phyloP scores from a whole-genome alignment of 1,140 invertebrate genomes.

The Trissolcus basalis region DNA sequence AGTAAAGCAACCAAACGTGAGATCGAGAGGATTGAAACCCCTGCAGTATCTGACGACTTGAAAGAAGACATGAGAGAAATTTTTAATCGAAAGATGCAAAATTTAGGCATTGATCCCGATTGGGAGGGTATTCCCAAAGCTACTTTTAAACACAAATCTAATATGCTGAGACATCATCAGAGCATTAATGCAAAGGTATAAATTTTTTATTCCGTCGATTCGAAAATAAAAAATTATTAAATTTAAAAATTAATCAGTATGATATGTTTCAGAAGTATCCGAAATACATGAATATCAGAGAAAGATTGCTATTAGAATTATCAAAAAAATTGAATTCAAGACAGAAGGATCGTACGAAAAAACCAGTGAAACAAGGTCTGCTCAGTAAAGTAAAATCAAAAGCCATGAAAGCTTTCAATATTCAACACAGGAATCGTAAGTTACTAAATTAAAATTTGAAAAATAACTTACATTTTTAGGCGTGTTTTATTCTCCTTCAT shows the following conservation, averaged over 20 bases:
- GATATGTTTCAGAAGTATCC: slow-evolving; percentile 74
- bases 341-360: slow-evolving; percentile 51
- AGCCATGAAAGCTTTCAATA: slow-evolving; percentile 75
- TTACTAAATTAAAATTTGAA: too few species aligned
- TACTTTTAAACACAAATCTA: slow-evolving; percentile 76
- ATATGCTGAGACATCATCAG: slow-evolving; percentile 75
- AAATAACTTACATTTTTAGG: too few species aligned
- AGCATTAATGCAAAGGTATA: slow-evolving; percentile 76
- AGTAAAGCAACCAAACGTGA: not conserved
- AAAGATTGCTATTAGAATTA: slow-evolving; percentile 75
- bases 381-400: slow-evolving; percentile 75
- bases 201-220: slow-evolving; percentile 9
- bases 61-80: slow-evolving; percentile 58
- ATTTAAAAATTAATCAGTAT: slow-evolving; percentile 23
- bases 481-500: too few species aligned
- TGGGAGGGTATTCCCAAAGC: slow-evolving; percentile 75
- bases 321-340: slow-evolving; percentile 67
- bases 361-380: slow-evolving; percentile 67
- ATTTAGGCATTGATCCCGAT: slow-evolving; percentile 78
- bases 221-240: slow-evolving; percentile 4
- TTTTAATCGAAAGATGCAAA: slow-evolving; percentile 70
- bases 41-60: slow-evolving; percentile 45
- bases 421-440: slow-evolving; percentile 68
- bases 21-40: slow-evolving; percentile 2
- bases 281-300: slow-evolving; percentile 74